Evolutionary conservation across 2,888 invertebrate genomes (phyloP), one percentile per base, ranked within the genome.

Genomic region (Acleris emargana): DNA sequence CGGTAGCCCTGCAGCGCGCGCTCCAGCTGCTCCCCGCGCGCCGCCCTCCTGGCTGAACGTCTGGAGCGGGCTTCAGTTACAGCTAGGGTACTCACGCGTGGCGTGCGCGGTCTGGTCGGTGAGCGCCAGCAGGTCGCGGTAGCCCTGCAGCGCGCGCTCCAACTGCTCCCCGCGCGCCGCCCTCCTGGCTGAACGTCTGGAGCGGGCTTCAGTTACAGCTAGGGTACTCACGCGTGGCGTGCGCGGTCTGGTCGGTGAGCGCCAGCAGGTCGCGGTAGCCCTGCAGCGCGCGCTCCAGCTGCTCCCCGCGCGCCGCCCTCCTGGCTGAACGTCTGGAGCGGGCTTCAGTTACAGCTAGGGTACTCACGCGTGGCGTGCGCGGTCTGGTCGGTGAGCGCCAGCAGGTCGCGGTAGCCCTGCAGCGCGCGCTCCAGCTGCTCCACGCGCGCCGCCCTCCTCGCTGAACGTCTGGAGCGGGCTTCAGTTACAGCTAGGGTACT

Each of bases 1-100:
- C 54, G 54, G 54, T 54, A 54, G 18, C 73, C 93, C 49, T 93
- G 91, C 5, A 96, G 83, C 0, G 94, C 38, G 28, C 28, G 28
- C 28, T 28, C 28, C 28, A 28, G 28, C 28, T 28, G 28, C 28
- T 28, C 28, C 28, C 7, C 28, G 28, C 28, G 28, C 28, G 28
- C 28, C 28, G 28, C 28, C 28, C 28, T 7, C 28, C 28, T 28
- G 7, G 28, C 28, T 28, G 28, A 28, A 28, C 9, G 28, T 28
- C 28, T 28, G 28, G 28, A 28, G 28, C 28, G 28, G 25, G 28
- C 28, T 28, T 28, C 9, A 28, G 28, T 7, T 28, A 28, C 9
- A 28, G 28, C 28, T 28, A 9, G 28, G 28, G 28, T 28, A 45
- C 45, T 51, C 45, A 69, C 54, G 32, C 13, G 54, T 82, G 71